Evolutionary conservation across 2,113 vertebrate species (phyloP).

Genomic region (Polyodon spathula): DNA sequence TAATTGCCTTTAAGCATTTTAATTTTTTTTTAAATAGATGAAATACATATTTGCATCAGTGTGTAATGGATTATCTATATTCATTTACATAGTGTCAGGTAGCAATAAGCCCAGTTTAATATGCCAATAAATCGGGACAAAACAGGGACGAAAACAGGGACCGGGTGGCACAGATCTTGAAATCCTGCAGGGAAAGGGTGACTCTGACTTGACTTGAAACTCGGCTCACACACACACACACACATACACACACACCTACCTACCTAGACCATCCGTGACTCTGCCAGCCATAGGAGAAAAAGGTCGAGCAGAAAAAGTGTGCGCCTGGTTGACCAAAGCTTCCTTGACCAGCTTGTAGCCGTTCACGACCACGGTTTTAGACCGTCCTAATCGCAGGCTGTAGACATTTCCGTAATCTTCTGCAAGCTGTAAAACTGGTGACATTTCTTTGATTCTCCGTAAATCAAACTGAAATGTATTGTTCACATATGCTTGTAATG

Average conservation of each 20-base stretch:
- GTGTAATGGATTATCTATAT: neutral
- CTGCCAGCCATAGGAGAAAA: rapidly evolving
- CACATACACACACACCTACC: too few species aligned
- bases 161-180: constrained; percentile 44
- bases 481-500: too few species aligned
- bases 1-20: neutral
- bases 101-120: too few species aligned
- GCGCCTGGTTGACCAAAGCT: constrained; percentile 33
- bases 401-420: constrained; percentile 39
- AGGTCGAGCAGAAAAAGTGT: constrained; percentile 30
- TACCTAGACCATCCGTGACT: constrained; percentile 21
- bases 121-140: too few species aligned
- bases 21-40: neutral
- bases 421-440: constrained; percentile 19
- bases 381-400: rapidly evolving
- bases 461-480: too few species aligned
- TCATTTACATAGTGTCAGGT: neutral
- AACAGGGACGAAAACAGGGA: neutral
- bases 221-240: too few species aligned
- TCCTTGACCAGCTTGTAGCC: constrained; percentile 42
- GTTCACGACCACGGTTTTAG: neutral
- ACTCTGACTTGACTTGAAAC: constrained; percentile 25
- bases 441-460: too few species aligned
- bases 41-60: constrained; percentile 1
- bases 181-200: constrained; percentile 32